phyloP scores from a whole-genome alignment of 2,888 invertebrate genomes.

The Embidobia sp. region DNA sequence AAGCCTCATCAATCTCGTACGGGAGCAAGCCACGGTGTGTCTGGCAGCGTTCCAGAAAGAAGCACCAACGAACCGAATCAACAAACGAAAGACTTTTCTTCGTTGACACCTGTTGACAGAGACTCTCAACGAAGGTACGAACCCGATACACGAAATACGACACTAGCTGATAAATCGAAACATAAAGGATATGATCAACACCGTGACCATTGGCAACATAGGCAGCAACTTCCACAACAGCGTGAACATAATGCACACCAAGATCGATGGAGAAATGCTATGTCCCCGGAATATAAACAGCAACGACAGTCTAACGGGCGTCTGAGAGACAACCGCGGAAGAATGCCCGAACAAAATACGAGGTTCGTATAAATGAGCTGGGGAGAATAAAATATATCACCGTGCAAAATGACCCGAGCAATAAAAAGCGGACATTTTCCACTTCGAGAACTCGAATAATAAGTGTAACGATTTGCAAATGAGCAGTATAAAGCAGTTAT shows the following conservation, averaged over 20 bases:
- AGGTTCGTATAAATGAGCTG: conserved; percentile 46
- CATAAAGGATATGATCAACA: conserved; percentile 14
- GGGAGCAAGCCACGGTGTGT: conserved; percentile 11
- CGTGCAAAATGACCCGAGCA: not conserved
- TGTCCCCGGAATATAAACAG: conserved; percentile 22
- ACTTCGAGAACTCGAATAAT: conserved; percentile 33
- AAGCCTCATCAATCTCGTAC: conserved; percentile 13
- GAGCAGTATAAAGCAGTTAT: conserved; percentile 14
- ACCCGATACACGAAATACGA: conserved; percentile 7
- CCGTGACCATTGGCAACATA: conserved; percentile 1
- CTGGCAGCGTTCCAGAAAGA: conserved; percentile 45
- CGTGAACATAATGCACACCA: conserved; percentile 15
- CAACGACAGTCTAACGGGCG: conserved; percentile 1
- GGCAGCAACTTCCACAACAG: conserved; percentile 1
- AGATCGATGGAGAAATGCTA: conserved; percentile 18
- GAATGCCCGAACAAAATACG: conserved; percentile 37
- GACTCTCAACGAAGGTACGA: conserved; percentile 13
- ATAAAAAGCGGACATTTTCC: conserved; percentile 43
- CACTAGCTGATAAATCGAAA: conserved; percentile 7
- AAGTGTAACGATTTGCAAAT: conserved; percentile 33
- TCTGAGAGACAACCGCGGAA: conserved; percentile 17
- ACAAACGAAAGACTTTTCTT: conserved; percentile 17
- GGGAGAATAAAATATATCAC: conserved; percentile 30
- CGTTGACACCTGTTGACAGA: conserved; percentile 50
- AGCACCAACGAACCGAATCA: conserved; percentile 21